Evolutionary conservation across 2,888 invertebrate genomes (phyloP).

Genomic region (Meiosimyza platycephala): DNA sequence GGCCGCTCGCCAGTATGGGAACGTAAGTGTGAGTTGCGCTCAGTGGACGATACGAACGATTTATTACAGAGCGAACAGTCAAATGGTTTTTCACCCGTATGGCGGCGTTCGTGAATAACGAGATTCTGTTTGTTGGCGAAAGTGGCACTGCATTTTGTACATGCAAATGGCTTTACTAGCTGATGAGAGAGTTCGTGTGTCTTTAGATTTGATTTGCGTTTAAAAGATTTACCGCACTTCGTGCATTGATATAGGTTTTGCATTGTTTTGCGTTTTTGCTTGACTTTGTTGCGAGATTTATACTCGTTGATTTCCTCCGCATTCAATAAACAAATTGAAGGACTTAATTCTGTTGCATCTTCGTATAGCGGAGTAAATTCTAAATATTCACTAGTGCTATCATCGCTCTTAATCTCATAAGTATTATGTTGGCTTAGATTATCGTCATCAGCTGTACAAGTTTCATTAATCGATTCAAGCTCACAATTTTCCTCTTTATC

Average conservation of each 20-base stretch:
- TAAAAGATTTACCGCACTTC: constrained; percentile 42
- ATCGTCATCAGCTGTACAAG: too few species aligned
- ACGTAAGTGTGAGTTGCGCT: constrained; percentile 41
- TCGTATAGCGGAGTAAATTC: too few species aligned
- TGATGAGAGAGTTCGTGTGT: constrained; percentile 42
- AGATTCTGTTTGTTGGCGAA: constrained; percentile 45
- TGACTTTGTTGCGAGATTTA: too few species aligned
- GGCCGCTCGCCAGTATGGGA: constrained; percentile 44
- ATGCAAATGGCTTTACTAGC: constrained; percentile 42
- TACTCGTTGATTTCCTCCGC: too few species aligned
- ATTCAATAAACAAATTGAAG: too few species aligned
- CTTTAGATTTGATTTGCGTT: constrained; percentile 41
- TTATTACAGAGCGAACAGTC: constrained; percentile 43
- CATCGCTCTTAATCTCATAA: too few species aligned
- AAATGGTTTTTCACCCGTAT: constrained; percentile 44
- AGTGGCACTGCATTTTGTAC: constrained; percentile 40
- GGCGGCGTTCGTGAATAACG: constrained; percentile 43
- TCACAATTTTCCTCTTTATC: too few species aligned
- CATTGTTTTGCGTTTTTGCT: too few species aligned
- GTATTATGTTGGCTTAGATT: too few species aligned
- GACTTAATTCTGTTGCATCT: too few species aligned
- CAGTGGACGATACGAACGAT: constrained; percentile 42
- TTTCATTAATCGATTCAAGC: too few species aligned
- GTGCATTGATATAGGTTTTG: constrained; percentile 39
- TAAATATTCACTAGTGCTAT: too few species aligned